Percentiles rank a stretch among this genome's conserved stretches.
These are phyloP conservation scores for Brachionus paranguensis DNA, from an alignment of 1,140 invertebrate genomes.

Conservation along the genomic window DNA sequence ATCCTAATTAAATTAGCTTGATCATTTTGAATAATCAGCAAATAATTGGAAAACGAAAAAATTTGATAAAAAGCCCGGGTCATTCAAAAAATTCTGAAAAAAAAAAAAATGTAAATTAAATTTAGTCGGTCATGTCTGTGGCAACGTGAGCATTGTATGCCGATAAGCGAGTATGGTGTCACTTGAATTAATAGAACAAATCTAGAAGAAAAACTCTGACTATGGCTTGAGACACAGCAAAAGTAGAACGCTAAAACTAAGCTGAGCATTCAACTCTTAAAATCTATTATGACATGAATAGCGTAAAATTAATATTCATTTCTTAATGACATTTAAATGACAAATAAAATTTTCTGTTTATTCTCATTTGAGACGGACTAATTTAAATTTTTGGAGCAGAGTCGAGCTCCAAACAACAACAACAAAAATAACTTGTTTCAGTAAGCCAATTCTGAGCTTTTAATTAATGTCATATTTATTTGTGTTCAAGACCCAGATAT, in stretches of 20 bases:
- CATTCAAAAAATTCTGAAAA: background rate
- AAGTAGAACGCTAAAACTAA: background rate
- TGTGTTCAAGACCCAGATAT: background rate
- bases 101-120: background rate
- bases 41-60: too few species aligned
- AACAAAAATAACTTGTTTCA: background rate
- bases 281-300: slow-evolving; percentile 1
- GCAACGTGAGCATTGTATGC: background rate
- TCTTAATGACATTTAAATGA: background rate
- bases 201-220: background rate
- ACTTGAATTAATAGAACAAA: background rate
- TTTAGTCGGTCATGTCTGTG: background rate
- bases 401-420: background rate
- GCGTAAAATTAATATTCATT: slow-evolving; percentile 1
- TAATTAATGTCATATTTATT: slow-evolving; percentile 3
- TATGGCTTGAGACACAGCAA: background rate
- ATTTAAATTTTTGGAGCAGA: background rate
- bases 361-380: background rate
- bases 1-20: background rate
- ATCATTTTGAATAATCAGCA: background rate
- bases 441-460: background rate
- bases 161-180: background rate
- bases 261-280: background rate
- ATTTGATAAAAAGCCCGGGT: background rate
- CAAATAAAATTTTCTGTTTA: slow-evolving; percentile 2